Conservation (phyloP, 2,797 vertebrate genomes). For the Tragelaphus oryx region DNA sequence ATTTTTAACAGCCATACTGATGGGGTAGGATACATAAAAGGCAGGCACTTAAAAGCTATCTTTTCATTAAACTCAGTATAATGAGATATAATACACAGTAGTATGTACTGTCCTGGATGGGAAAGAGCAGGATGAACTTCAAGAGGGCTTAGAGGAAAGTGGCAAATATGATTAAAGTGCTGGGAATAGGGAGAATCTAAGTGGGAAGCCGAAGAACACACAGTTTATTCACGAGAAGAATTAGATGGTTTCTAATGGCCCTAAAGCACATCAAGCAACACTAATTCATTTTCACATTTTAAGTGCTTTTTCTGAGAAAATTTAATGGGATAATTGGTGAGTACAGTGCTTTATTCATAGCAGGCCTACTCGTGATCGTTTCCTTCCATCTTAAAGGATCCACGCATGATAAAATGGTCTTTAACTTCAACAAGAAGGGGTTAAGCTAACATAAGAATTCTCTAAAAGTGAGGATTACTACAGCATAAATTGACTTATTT, state of each 20-base stretch:
- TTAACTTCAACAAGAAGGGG: not conserved
- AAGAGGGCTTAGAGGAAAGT: constrained; percentile 8
- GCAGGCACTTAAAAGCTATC: not conserved
- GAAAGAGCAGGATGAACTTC: not conserved
- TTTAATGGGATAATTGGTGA: constrained; percentile 30
- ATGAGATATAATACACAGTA: not conserved
- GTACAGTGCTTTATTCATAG: not conserved
- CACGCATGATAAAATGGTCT: not conserved
- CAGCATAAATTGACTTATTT: not conserved
- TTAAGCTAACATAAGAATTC: not conserved
- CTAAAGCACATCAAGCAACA: not conserved
- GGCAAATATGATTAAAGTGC: not conserved
- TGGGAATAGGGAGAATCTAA: not conserved
- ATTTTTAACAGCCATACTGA: constrained; percentile 7
- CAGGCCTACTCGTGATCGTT: not conserved
- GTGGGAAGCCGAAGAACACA: not conserved
- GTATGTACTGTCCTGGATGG: not conserved
- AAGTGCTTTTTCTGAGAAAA: constrained; percentile 50
- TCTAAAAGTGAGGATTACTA: not conserved
- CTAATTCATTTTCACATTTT: not conserved
- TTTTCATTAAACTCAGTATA: constrained; percentile 13
- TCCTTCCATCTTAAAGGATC: constrained; percentile 10
- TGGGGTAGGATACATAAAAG: not conserved
- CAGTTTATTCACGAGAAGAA: not conserved
- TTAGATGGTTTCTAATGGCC: not conserved